Conservation (phyloP, 2,888 invertebrate species). For the Barypeithes pellucidus region DNA sequence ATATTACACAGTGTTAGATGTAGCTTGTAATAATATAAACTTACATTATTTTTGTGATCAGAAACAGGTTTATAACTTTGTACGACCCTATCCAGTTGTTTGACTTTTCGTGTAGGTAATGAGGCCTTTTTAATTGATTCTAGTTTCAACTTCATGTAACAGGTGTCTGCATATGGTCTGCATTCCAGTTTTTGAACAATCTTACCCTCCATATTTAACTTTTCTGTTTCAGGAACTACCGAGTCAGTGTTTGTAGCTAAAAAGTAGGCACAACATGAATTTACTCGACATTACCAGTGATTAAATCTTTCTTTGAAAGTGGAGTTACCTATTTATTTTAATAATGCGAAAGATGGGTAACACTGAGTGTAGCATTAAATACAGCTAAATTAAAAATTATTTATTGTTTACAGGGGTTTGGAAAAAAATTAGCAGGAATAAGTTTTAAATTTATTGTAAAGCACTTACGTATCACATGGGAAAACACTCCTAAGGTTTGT, state of each 20-base stretch:
- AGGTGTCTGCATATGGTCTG: conserved; percentile 88
- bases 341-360: too few species aligned
- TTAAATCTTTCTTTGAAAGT: not conserved
- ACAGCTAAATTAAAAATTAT: not conserved
- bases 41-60: conserved; percentile 93
- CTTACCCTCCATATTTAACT: conserved; percentile 92
- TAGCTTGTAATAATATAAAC: conserved; percentile 64
- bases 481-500: conserved; percentile 94
- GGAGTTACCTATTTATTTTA: too few species aligned
- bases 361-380: too few species aligned
- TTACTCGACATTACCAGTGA: not conserved
- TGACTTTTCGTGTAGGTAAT: conserved; percentile 88
- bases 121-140: conserved; percentile 91
- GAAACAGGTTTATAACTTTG: conserved; percentile 94
- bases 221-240: conserved; percentile 85
- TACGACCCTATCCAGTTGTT: conserved; percentile 89
- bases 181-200: conserved; percentile 98
- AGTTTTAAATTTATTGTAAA: not conserved
- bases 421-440: not conserved
- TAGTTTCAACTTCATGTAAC: conserved; percentile 92
- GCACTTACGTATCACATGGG: conserved; percentile 84
- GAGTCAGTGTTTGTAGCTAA: conserved; percentile 78
- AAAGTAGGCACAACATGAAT: conserved; percentile 27
- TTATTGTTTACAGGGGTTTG: not conserved
- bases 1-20: too few species aligned